Evolutionary conservation across 2,888 invertebrate species (phyloP).

Genomic region (Coronaproctus castanopsis): DNA sequence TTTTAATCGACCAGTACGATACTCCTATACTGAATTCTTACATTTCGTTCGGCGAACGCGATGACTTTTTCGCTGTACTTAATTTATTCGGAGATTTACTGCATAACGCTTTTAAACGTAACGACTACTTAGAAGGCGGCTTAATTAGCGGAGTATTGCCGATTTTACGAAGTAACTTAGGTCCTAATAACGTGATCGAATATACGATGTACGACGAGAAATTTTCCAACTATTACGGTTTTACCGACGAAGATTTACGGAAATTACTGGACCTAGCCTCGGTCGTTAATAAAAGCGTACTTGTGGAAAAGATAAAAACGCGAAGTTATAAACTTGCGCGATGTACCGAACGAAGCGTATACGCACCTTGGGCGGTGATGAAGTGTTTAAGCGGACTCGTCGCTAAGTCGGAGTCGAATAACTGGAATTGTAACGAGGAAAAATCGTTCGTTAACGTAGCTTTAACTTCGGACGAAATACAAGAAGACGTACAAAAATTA

Average conservation of each 20-base stretch:
- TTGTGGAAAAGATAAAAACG: not conserved
- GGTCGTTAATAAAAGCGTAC: not conserved
- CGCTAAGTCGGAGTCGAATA: not conserved
- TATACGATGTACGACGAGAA: not conserved
- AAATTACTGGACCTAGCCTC: not conserved
- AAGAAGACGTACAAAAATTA: not conserved
- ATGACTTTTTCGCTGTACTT: not conserved
- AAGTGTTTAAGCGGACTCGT: not conserved
- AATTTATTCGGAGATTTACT: not conserved
- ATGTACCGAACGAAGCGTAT: not conserved
- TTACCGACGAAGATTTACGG: not conserved
- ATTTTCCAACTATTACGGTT: not conserved
- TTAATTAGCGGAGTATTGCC: not conserved
- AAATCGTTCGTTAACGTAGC: not conserved
- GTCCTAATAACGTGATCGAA: not conserved
- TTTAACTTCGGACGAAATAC: not conserved
- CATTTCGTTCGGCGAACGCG: not conserved
- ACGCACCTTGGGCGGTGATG: not conserved
- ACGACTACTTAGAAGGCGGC: not conserved
- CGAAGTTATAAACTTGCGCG: not conserved
- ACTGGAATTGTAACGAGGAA: not conserved
- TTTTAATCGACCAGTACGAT: not conserved
- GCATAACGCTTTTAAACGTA: not conserved
- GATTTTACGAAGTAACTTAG: not conserved
- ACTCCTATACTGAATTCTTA: not conserved